Percentiles rank a stretch among this genome's conserved stretches.
Evolutionary conservation across 2,113 vertebrate genomes (phyloP).

Genomic region (Neoarius graeffei): DNA sequence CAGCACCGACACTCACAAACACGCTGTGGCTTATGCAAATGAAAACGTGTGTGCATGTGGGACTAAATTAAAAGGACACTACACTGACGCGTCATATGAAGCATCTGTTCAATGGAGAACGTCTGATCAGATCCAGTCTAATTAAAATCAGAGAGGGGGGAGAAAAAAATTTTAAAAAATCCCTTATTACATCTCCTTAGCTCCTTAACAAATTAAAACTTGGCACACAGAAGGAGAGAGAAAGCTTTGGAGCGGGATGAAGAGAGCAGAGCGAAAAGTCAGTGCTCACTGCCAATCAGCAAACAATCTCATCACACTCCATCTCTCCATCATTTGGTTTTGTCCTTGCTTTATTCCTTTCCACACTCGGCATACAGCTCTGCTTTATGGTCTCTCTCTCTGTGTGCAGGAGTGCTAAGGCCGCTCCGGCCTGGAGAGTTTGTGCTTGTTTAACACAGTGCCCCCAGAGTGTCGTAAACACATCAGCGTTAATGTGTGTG

Average conservation of each 20-base stretch:
- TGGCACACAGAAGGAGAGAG: constrained; percentile 20
- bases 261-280: constrained; percentile 18
- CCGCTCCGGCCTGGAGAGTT: constrained; percentile 17
- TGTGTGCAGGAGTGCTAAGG: not conserved
- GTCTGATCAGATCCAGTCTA: constrained; percentile 20
- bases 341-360: not conserved
- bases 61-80: constrained; percentile 34
- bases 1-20: constrained; percentile 12
- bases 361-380: not conserved
- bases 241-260: not conserved
- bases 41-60: constrained; percentile 1
- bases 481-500: constrained; percentile 42
- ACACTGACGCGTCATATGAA: constrained; percentile 29
- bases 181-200: constrained; percentile 16
- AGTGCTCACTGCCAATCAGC: constrained; percentile 21
- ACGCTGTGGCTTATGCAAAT: constrained; percentile 17
- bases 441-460: constrained; percentile 41
- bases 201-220: constrained; percentile 40
- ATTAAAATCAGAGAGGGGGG: constrained; percentile 34
- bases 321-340: not conserved
- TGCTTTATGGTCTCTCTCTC: not conserved
- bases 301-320: constrained; percentile 4
- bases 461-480: constrained; percentile 48
- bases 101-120: constrained; percentile 42
- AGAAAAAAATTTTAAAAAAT: constrained; percentile 4